Evolutionary conservation across 1,140 invertebrate genomes (phyloP), one percentile per base, ranked within the genome.

Genomic region (Saccostrea glomerata): DNA sequence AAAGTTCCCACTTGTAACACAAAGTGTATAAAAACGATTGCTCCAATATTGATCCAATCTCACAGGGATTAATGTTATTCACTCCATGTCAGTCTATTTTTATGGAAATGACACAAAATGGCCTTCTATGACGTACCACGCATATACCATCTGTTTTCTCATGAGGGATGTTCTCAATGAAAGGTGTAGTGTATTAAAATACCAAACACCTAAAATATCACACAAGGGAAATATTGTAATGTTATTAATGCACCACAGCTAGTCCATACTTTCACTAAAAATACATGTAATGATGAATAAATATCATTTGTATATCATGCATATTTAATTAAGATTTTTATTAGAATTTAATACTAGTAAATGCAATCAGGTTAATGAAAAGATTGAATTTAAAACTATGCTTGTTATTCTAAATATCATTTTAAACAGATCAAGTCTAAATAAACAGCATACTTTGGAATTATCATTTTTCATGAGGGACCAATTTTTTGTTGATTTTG

Each of bases 121-220:
- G 23, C 66, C 11, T 30, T 13, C 30, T 77, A 11, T 77, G 60
- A 63, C 17, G 2, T 63, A 63, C 17, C 17, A 20, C n/a, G 17
- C 58, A 63, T 63, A 77, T 77, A 30, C 23, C 70, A 77, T 25
- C 70, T 77, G 70, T 77, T 23, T 77, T 15, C 70, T 77, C 70
- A 12, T 15, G 70, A 36, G 70, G 25, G 70, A 77, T 30, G 70
- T 77, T 77, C 30, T 77, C 25, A 77, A 77, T 77, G 70, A 77
- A 77, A 30, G 13, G 25, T 36, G 70, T 77, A 77, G 30, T 13
- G 12, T 30, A 30, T 77, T 77, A 30, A 77, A 30, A 36, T 36
- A 77, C 30, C 25, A 2, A 77, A 77, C 30, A 77, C 70, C 25
- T 77, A 25, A 77, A 77, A 11, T 36, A 30, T 36, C 15, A 15